These are phyloP conservation scores for Anguilla megastoma DNA, from an alignment of 2,797 vertebrate genomes.

Conservation along the genomic window DNA sequence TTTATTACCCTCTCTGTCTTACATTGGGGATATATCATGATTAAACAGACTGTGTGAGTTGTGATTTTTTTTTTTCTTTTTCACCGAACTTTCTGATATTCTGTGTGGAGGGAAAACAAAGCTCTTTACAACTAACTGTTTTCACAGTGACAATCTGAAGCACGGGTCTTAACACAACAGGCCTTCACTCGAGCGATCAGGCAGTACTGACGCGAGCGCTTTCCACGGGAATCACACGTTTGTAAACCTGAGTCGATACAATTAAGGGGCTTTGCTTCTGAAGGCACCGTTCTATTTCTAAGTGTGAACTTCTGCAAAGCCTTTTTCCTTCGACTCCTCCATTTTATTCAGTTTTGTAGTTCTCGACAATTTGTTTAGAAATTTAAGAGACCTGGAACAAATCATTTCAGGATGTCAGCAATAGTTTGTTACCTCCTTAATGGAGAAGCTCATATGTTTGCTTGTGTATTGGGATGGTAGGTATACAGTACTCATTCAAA, in stretches of 20 bases:
- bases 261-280: neutral
- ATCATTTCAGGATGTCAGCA: neutral
- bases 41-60: neutral
- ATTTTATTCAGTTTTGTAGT: neutral
- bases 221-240: constrained; percentile 1
- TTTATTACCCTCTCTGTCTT: neutral
- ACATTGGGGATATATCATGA: neutral
- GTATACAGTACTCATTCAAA: no score
- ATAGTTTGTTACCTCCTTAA: neutral
- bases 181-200: neutral
- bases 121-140: neutral
- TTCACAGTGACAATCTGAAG: neutral
- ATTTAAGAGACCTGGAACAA: neutral
- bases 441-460: neutral
- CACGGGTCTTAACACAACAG: neutral
- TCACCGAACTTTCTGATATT: neutral
- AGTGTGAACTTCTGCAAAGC: neutral
- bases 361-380: neutral
- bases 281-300: neutral
- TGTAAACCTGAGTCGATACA: neutral
- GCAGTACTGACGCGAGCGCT: neutral
- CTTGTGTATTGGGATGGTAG: neutral
- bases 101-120: neutral
- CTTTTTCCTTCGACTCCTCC: neutral
- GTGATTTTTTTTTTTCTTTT: neutral